These are phyloP conservation scores for Amphiura filiformis DNA, from an alignment of 35 echinoderm and acorn worm genomes.

Conservation along the genomic window DNA sequence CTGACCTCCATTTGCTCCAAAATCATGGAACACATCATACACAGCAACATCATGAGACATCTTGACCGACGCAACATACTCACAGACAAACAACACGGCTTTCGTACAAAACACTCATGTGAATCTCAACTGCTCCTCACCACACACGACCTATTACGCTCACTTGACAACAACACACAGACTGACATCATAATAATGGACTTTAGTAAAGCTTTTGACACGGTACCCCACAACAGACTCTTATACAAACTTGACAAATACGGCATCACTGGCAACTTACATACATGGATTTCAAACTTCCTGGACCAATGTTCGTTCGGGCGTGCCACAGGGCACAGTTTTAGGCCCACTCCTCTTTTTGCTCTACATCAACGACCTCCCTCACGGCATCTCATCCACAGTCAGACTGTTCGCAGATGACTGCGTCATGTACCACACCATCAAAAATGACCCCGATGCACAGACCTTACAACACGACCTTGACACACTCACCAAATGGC, in stretches of 20 bases:
- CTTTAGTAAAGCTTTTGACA: slow-evolving; percentile 43
- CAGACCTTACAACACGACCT: neutral
- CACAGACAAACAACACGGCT: slow-evolving; percentile 47
- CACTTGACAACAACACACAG: slow-evolving; percentile 22
- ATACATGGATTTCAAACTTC: neutral
- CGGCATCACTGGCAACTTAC: slow-evolving; percentile 13
- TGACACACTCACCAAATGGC: neutral
- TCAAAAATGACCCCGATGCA: neutral
- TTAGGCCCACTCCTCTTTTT: slow-evolving; percentile 5
- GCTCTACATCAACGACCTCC: slow-evolving; percentile 9
- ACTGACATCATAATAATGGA: slow-evolving; percentile 39
- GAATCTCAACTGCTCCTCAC: slow-evolving; percentile 49
- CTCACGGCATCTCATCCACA: slow-evolving; percentile 6
- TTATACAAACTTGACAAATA: slow-evolving; percentile 6
- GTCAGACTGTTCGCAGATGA: neutral
- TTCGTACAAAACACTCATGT: slow-evolving; percentile 41
- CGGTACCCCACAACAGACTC: slow-evolving; percentile 26
- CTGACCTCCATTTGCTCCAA: slow-evolving; percentile 61
- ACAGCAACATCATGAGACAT: slow-evolving; percentile 44
- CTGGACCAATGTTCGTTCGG: neutral
- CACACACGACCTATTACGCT: slow-evolving; percentile 16
- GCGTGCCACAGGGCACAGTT: slow-evolving; percentile 8
- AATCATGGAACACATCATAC: slow-evolving; percentile 49
- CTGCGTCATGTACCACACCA: neutral
- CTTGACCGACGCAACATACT: slow-evolving; percentile 38